Evolutionary conservation across 2,113 vertebrate species (phyloP), one percentile per base, ranked within the genome.

Genomic region (Coptodon rendalli): DNA sequence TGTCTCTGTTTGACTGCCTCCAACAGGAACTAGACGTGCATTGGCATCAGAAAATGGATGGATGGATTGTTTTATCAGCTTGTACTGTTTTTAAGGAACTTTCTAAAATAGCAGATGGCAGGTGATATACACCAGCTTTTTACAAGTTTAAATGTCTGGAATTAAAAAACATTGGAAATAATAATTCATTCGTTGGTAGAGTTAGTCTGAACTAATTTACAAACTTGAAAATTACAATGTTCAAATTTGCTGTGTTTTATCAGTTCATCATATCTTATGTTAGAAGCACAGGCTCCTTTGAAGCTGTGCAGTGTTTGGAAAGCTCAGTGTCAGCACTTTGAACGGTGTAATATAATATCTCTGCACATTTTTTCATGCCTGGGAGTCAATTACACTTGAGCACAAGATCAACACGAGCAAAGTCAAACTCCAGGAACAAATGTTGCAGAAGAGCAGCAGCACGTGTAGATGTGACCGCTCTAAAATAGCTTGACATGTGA

Each of bases 401-500:
- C 73, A 34, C 27, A 50, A 45, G 45, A 78, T 78, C 45, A 52
- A n/a, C 73, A 78, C 17, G 3, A 78, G 73, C 45, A 78, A 52
- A 85, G 86, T 85, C 89, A 82, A 43, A 86, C 27, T 80, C 27
- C 50, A 80, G 81, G 43, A 86, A 48, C 71, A 89, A 89, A 86
- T 50, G 63, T 48, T 16, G 50, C 11, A 6, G 63, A 12, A 38
- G 12, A 38, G 7, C 68, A 79, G 79, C 63, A 43, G 56, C 85
- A 81, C 38, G 56, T 88, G 84, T 9, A 36, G 45, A 54, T 48
- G 83, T 81, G 79, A 84, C 50, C 22, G 27, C 7, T 88, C 88
- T 71, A 90, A 93, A 95, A 95, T 91, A 92, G 92, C 43, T 43
- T n/a, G 82, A 82, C 80, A 93, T 91, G 82, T 66, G 76, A 90